Evolutionary conservation across 2,113 vertebrate species (phyloP), one percentile per base, ranked within the genome.

Genomic region (Plotosus lineatus): DNA sequence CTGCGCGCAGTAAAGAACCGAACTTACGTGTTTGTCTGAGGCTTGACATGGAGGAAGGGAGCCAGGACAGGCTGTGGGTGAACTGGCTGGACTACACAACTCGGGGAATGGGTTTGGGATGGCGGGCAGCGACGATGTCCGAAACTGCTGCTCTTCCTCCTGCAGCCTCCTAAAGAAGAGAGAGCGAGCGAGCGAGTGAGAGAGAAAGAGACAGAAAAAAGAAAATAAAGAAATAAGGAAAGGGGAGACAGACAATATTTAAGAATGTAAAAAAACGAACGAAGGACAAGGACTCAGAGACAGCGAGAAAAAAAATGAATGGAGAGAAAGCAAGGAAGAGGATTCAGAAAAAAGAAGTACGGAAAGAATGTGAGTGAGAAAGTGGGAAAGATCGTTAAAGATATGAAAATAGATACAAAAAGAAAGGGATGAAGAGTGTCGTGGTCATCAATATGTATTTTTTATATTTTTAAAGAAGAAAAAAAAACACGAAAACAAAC

Each of bases 101-200:
- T 99, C 97, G 0, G 97, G 97, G 84, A 99, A 99, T 0, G 97
- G 97, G 86, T 99, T 98, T 38, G 97, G 97, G 85, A 99, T 99
- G 88, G 97, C 96, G 0, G 97, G 97, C 89, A 99, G 93, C 58
- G 97, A 99, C 0, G 97, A 98, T 0, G 97, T 98, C 87, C 94
- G 92, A 71, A 96, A 91, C 68, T 99, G 96, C 86, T 95, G 95
- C 48, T 97, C 96, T 86, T 95, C 95, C 81, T 97, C 95, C 86
- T 98, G 96, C 71, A 97, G 91, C 80, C 96, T 96, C 90, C 97
- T 99, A 84, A 0, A 78, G 26, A 69, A 58, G 17, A 46, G 36
- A 50, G 17, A 23, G 68, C 65, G 8, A 9, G 31, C 38, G n/a
- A 36, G 58, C 17, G 31, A 36, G 31, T 23, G 4, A n/a, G 6